These are phyloP conservation scores for Onychomys leucogaster DNA, from an alignment of 2,797 vertebrate genomes.

Conservation along the genomic window DNA sequence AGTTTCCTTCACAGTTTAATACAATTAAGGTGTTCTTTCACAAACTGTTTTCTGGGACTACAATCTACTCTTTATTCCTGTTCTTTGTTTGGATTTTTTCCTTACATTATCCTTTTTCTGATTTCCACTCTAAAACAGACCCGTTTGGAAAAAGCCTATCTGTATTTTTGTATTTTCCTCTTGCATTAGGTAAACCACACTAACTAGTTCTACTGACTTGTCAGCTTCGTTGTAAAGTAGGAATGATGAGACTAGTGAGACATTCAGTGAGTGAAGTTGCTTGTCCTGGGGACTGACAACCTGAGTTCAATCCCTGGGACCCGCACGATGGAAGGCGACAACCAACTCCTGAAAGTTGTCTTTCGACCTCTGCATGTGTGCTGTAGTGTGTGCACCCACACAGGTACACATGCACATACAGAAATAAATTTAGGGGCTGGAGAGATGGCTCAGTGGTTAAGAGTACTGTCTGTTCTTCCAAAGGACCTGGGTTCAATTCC, in stretches of 20 bases:
- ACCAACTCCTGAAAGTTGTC: not conserved
- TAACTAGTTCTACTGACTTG: not conserved
- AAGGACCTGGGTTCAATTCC: too few relatives aligned
- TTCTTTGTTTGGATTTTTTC: not conserved
- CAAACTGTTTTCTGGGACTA: not conserved
- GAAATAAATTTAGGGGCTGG: not conserved
- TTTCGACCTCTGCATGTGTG: too few relatives aligned
- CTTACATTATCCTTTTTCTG: not conserved
- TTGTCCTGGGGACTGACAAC: not conserved
- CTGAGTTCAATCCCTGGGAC: not conserved
- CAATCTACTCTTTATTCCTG: not conserved
- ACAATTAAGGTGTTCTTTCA: not conserved
- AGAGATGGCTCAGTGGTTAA: not conserved
- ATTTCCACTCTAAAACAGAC: not conserved
- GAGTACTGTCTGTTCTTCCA: not conserved
- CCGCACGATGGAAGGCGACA: not conserved
- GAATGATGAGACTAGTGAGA: not conserved
- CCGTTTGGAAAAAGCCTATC: not conserved
- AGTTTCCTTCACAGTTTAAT: not conserved
- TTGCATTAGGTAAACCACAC: not conserved
- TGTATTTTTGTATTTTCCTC: not conserved
- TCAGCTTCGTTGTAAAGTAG: not conserved
- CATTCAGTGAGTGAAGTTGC: too few relatives aligned
- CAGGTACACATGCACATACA: not conserved
- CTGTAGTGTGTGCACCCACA: not conserved